Base-by-base conservation (phyloP, 1,140 invertebrate species). In the Psix sp. region DNA sequence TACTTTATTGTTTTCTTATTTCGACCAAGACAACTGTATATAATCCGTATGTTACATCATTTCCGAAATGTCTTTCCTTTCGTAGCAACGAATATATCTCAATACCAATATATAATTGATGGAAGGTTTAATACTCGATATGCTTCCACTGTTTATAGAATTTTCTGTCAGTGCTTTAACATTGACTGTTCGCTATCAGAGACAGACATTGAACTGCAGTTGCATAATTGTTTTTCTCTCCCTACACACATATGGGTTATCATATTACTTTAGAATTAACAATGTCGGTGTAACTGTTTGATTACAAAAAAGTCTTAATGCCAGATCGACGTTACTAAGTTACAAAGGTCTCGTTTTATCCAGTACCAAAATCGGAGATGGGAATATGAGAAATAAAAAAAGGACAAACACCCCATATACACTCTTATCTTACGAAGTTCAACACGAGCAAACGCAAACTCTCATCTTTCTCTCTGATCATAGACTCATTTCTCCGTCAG, bases 1-100 rank as follows among this genome's bases (percentile, higher is more conserved):
- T 77, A 80, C 77, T 82, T 82, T 82, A 82, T 82, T 82, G 73
- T 81, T 80, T 80, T 77, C 75, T 80, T 48, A 77, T 49, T 71
- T 71, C 51, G 60, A 77, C 57, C 79, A 78, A 77, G 67, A 76
- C 67, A 76, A 71, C 62, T 29, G 60, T 56, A 66, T 54, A 78
- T 65, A 63, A 75, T 57, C 52, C 71, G 66, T 59, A 76, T 52
- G 45, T 73, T 79, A 80, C 67, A 80, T 70, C 65, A 73, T 75
- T 51, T 63, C 70, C 65, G 40, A 59, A 29, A n/a, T n/a, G n/a
- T n/a, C n/a, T 29, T 15, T 52, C 38, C 20, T 65, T 59, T 70
- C 73, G 65, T 65, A 75, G 65, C 46, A 36, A 73, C 18, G 54
- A 48, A 45, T 65, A 74, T 66, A 74, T 13, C 46, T 38, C 40